Conservation (phyloP, 2,797 vertebrate genomes). For the Anguilla megastoma region DNA sequence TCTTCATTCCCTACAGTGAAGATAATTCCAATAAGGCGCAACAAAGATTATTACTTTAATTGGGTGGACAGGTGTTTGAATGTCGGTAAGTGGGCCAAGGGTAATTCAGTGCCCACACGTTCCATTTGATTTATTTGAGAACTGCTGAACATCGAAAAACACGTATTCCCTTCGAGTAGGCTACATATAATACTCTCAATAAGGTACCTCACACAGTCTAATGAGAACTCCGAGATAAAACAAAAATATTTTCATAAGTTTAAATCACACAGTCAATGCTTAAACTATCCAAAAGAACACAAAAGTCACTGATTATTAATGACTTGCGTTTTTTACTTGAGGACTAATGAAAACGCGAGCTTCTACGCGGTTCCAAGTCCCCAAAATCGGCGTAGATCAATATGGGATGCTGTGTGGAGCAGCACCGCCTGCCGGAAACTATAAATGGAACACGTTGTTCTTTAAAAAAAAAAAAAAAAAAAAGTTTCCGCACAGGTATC, state of each 20-base stretch:
- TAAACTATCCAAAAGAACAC: background rate
- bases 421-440: background rate
- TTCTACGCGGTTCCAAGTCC: background rate
- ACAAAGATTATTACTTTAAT: background rate
- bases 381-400: background rate
- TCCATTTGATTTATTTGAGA: background rate
- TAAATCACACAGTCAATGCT: background rate
- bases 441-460: background rate
- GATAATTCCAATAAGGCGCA: background rate
- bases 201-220: background rate
- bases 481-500: background rate
- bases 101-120: background rate
- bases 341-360: background rate
- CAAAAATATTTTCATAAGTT: background rate
- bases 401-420: background rate
- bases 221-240: background rate
- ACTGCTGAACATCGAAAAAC: background rate
- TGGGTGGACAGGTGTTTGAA: background rate
- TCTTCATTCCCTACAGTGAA: background rate
- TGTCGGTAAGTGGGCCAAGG: background rate
- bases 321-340: background rate
- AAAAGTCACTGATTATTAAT: background rate
- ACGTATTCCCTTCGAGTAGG: background rate
- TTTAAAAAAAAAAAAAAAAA: background rate
- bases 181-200: background rate